These are phyloP conservation scores for Labrus mixtus DNA, from an alignment of 2,113 vertebrate genomes.

Conservation along the genomic window DNA sequence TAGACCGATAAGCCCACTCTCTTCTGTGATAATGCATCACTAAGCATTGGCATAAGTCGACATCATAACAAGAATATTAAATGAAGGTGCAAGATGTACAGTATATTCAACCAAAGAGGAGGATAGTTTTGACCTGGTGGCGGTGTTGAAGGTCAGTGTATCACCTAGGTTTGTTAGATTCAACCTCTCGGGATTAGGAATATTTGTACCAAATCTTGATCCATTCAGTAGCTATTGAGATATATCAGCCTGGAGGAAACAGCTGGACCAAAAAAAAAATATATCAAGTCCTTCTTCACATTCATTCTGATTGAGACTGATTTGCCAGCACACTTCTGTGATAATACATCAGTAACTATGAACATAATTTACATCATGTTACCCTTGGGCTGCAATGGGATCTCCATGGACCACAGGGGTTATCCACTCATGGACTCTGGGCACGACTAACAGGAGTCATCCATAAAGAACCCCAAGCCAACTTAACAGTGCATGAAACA, in stretches of 20 bases:
- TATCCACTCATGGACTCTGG: constrained; percentile 42
- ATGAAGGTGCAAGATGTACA: too few relatives aligned
- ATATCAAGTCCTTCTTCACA: background rate
- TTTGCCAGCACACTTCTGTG: constrained; percentile 16
- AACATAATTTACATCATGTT: constrained; percentile 32
- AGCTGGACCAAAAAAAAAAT: background rate
- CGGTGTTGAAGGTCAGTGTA: too few relatives aligned
- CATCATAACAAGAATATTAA: too few relatives aligned
- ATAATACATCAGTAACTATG: constrained; percentile 45
- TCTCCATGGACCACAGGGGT: constrained; percentile 54
- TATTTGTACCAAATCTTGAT: background rate
- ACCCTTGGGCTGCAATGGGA: constrained; percentile 41
- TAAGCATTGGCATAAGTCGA: constrained; percentile 9
- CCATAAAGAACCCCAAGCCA: constrained; percentile 52
- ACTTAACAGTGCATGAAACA: constrained; percentile 80
- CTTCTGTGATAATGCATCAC: constrained; percentile 42
- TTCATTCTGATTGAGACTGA: constrained; percentile 31
- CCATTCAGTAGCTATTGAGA: background rate
- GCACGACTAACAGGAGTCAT: constrained; percentile 61
- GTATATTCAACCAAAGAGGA: too few relatives aligned
- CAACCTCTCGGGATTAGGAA: background rate
- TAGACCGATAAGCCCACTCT: constrained; percentile 27
- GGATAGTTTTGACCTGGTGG: too few relatives aligned
- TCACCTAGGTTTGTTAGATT: too few relatives aligned
- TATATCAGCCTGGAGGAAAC: background rate